Evolutionary conservation across 2,888 invertebrate species (phyloP).

Genomic region (Scaptomyza reducta): DNA sequence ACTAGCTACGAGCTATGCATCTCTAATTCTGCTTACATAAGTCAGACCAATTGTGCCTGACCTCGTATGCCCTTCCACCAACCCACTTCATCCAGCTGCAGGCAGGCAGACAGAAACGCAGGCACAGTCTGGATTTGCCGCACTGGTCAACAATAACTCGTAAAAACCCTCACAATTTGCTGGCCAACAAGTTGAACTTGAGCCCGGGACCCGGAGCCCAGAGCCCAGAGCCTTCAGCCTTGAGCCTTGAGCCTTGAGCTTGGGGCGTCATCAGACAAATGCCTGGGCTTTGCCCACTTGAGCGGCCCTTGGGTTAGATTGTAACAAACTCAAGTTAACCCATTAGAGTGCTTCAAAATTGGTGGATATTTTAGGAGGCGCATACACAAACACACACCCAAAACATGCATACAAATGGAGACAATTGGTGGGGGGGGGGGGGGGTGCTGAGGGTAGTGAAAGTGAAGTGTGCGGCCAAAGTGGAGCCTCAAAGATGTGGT

Average conservation of each 20-base stretch:
- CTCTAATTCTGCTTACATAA: slow-evolving; percentile 51
- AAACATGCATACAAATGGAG: slow-evolving; percentile 52
- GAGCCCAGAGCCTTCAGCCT: slow-evolving; percentile 24
- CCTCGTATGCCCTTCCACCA: neutral
- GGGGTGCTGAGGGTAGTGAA: slow-evolving; percentile 13
- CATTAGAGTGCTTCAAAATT: slow-evolving; percentile 65
- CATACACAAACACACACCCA: slow-evolving; percentile 4
- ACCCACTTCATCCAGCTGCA: neutral
- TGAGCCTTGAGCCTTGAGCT: slow-evolving; percentile 53
- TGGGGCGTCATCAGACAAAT: slow-evolving; percentile 61
- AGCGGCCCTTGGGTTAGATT: slow-evolving; percentile 62
- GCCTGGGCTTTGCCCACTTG: slow-evolving; percentile 74
- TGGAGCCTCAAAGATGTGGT: slow-evolving; percentile 24
- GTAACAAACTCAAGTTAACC: slow-evolving; percentile 79
- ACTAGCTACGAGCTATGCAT: slow-evolving; percentile 46
- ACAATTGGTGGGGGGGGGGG: neutral
- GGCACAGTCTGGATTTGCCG: slow-evolving; percentile 11
- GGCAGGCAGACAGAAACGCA: slow-evolving; percentile 6
- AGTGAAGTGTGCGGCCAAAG: slow-evolving; percentile 14
- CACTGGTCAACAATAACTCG: slow-evolving; percentile 75
- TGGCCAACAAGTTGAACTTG: slow-evolving; percentile 72
- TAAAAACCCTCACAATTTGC: slow-evolving; percentile 70
- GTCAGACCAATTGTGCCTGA: slow-evolving; percentile 22
- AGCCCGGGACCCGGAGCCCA: slow-evolving; percentile 23
- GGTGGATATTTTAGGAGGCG: neutral